These are phyloP conservation scores for Okamejei kenojei DNA, from an alignment of 2,797 vertebrate species.

Conservation along the genomic window DNA sequence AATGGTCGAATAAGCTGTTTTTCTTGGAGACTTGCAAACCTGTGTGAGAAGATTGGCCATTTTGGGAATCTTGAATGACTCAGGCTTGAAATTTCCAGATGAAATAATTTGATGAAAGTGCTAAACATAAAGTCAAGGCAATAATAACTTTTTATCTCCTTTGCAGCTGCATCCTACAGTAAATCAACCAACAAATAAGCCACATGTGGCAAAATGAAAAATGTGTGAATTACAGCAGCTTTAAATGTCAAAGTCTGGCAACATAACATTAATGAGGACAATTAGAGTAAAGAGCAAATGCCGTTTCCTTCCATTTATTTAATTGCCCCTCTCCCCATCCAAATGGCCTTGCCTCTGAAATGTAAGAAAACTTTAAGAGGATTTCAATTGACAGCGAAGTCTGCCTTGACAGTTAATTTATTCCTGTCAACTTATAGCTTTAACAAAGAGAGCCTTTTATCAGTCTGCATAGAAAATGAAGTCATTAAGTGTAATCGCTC, in stretches of 20 bases:
- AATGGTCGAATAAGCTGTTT: not conserved
- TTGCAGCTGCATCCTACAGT: not conserved
- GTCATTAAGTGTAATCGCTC: conserved; percentile 8
- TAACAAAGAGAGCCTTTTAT: conserved; percentile 17
- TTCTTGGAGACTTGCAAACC: not conserved
- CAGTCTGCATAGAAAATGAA: not conserved
- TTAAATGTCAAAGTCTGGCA: not conserved
- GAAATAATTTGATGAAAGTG: not conserved
- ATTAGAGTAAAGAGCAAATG: not conserved
- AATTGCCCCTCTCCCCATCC: not conserved
- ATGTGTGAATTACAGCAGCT: not conserved
- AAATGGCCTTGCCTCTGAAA: not conserved
- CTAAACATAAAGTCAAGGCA: not conserved
- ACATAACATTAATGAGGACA: not conserved
- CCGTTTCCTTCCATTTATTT: not conserved
- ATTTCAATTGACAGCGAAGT: not conserved
- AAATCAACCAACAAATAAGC: not conserved
- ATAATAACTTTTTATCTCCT: not conserved
- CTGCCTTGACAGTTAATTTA: not conserved
- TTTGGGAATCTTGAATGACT: not conserved
- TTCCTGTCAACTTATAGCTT: not conserved
- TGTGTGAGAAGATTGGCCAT: not conserved
- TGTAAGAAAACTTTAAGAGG: not conserved
- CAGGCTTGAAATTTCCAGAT: not conserved
- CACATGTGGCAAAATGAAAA: not conserved